These are phyloP conservation scores for Stenotaenia linearis DNA, from an alignment of 2,888 invertebrate genomes.

Conservation along the genomic window DNA sequence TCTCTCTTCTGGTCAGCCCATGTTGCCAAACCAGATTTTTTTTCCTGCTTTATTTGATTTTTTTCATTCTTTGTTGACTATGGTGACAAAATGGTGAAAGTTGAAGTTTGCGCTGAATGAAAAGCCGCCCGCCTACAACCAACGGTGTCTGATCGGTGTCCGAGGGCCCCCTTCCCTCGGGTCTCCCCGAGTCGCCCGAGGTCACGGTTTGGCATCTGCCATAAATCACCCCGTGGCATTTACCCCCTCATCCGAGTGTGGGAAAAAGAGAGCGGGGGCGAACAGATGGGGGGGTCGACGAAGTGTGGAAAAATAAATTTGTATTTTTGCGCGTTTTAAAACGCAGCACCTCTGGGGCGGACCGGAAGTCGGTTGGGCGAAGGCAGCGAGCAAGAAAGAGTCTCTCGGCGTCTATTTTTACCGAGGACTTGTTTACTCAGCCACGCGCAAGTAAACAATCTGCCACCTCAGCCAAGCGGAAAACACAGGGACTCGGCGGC, in stretches of 20 bases:
- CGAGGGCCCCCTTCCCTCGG: not conserved
- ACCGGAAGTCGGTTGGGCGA: not conserved
- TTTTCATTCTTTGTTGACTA: not conserved
- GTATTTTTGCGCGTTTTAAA: too few species aligned
- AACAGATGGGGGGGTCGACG: not conserved
- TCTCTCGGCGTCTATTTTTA: constrained; percentile 23
- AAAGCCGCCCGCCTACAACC: not conserved
- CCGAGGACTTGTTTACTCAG: constrained; percentile 27
- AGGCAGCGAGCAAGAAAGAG: not conserved
- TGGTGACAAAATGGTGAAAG: constrained; percentile 6
- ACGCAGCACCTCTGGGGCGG: not conserved
- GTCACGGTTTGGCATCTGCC: constrained; percentile 15
- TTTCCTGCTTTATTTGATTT: not conserved
- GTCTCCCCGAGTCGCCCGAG: not conserved
- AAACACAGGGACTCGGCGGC: constrained; percentile 14
- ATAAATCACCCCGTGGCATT: constrained; percentile 19
- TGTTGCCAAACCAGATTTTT: constrained; percentile 1
- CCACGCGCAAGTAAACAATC: constrained; percentile 24
- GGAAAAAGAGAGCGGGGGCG: constrained; percentile 18
- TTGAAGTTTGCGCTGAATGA: not conserved
- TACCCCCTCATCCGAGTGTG: constrained; percentile 8
- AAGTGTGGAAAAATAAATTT: too few species aligned
- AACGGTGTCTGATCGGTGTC: not conserved
- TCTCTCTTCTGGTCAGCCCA: not conserved
- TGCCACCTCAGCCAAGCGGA: constrained; percentile 27